Base-by-base conservation (phyloP, 1,140 invertebrate species). In the Drosophila lacteicornis region DNA sequence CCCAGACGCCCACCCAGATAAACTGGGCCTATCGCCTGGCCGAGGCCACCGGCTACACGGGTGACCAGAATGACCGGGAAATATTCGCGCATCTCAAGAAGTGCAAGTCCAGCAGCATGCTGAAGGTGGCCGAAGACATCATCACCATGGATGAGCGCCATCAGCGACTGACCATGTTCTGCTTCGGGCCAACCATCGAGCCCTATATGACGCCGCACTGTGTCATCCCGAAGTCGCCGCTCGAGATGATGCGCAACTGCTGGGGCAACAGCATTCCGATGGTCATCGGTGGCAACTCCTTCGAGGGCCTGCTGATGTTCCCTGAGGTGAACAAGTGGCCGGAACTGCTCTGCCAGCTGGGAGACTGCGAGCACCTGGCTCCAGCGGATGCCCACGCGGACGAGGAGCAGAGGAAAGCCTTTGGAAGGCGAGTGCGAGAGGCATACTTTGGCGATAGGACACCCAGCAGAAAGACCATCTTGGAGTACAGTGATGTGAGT, bases 81-180 rank as follows among this genome's bases (percentile, higher is more conserved):
- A 71, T 93, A 6, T 76, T 90, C 30, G 69, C 74, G 3, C 81
- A 91, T 76, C 49, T 93, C 9, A 63, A 75, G 13, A 78, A 91
- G 2, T 78, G 75, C 50, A 92, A 91, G 63, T 79, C 86, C 53
- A 94, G 93, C 67, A 95, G 94, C 15, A 96, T 96, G 43, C 93
- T 93, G 17, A 94, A 94, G 65, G 60, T 79, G 36, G 67, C 79
- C 9, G 80, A 90, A 17, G 75, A 88, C 12, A 75, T 92, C 7
- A 70, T 91, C 15, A 91, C 85, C 43, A 83, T 86, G 60, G 91
- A 92, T 40, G 88, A 91, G 62, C 79, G 87, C 2, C 83, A 90
- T 43, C 75, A 90, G 58, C 82, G 91, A 9, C 67, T 90, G 6
- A 69, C 92, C 1, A 83, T 87, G 77, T 91, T 86, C 42, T 62